Evolutionary conservation across 2,113 vertebrate genomes (phyloP), one percentile per base, ranked within the genome.

Genomic region (Helogale parvula): DNA sequence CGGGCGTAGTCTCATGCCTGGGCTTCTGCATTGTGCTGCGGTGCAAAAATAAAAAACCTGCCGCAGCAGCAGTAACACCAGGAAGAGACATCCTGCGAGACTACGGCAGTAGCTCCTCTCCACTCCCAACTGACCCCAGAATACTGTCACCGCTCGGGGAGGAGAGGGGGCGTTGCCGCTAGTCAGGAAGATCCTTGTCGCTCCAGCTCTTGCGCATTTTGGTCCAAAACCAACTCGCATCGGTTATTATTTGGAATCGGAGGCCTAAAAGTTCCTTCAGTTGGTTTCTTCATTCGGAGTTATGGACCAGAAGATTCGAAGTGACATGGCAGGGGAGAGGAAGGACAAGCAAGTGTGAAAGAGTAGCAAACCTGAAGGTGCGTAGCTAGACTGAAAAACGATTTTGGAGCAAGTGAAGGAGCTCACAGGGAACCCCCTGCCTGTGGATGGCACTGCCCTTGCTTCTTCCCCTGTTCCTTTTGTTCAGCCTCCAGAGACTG

Each of bases 191-290:
- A 50, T 47, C 71, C 52, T 63, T 0, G 35, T 1, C 47, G 79
- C 68, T 54, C 45, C 84, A 19, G 60, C 57, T 35, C 66, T 21
- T n/a, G 68, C 5, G 29, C 80, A 21, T 63, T 23, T 60, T 17
- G n/a, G 57, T 74, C 47, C 60, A 33, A 41, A 84, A 72, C 80
- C 76, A 11, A 23, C 82, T 88, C 52, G 8, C 66, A 23, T 31
- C 1, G 12, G 84, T 65, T 35, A 29, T 74, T 74, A n/a, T 57
- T 72, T 74, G 74, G 71, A 79, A 69, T 10, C 9, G 3, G 27
- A n/a, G 86, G 33, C 38, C 92, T 95, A 15, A 90, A 97, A 98
- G 96, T 98, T 95, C 80, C 87, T 80, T 45, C 52, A 41, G 72
- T 74, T 79, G 95, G 81, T 83, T 35, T 38, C 83, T 79, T 38